These are phyloP conservation scores for Lithophane socia DNA, from an alignment of 2,888 invertebrate species.

Conservation along the genomic window DNA sequence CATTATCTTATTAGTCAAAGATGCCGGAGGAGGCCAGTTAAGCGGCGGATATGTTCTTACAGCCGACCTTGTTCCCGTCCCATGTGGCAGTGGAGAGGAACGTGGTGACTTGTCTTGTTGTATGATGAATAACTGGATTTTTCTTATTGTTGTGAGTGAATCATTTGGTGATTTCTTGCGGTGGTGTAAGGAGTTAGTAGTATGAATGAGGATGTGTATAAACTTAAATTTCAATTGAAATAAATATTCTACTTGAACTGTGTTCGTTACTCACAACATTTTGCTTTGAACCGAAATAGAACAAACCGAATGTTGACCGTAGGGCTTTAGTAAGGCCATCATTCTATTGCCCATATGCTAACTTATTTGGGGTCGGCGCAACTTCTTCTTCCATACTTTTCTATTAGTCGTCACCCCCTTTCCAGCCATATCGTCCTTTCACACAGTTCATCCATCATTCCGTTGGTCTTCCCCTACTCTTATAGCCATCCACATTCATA, in stretches of 20 bases:
- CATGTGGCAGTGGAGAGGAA: slow-evolving; percentile 36
- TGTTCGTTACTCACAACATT: neutral
- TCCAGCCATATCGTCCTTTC: neutral
- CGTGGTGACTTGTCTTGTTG: neutral
- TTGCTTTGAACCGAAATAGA: neutral
- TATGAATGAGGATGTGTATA: slow-evolving; percentile 2
- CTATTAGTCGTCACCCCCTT: neutral
- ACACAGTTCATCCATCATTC: neutral
- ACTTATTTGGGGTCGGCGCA: neutral
- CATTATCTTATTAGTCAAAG: slow-evolving; percentile 67
- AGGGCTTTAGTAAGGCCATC: neutral
- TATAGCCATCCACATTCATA: neutral
- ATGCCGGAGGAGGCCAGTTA: slow-evolving; percentile 67
- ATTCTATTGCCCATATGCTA: neutral
- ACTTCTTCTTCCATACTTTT: neutral
- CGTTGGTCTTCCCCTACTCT: neutral
- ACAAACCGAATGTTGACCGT: neutral
- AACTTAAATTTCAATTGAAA: neutral
- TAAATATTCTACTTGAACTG: neutral
- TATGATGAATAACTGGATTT: slow-evolving; percentile 38
- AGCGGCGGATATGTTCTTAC: slow-evolving; percentile 63
- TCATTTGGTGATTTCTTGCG: slow-evolving; percentile 33
- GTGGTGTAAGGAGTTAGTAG: neutral
- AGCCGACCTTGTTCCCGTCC: slow-evolving; percentile 64
- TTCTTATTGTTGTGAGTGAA: slow-evolving; percentile 31